Conservation (phyloP, 2,888 invertebrate species). For the Bellardia pandia region DNA sequence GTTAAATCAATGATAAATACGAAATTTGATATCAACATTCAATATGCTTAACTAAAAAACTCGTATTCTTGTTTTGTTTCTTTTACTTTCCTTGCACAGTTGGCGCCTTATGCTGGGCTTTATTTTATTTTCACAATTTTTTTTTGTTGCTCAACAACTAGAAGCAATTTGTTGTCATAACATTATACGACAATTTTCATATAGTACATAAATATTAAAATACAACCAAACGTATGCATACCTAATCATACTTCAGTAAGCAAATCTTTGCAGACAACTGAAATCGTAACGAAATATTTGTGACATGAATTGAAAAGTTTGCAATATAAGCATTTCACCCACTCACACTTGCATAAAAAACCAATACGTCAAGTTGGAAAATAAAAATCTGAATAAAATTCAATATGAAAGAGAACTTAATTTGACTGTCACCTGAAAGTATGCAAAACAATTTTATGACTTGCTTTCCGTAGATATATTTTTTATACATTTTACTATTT, state of each 20-base stretch:
- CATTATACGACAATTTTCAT: conserved; percentile 63
- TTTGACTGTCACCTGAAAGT: conserved; percentile 71
- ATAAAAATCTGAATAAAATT: conserved; percentile 9
- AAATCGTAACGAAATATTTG: conserved; percentile 38
- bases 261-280: conserved; percentile 31
- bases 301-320: conserved; percentile 56
- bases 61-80: not conserved
- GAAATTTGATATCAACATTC: conserved; percentile 45
- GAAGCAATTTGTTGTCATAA: conserved; percentile 59
- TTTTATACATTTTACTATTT: not conserved
- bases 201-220: conserved; percentile 53
- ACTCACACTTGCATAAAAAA: not conserved
- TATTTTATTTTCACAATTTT: not conserved
- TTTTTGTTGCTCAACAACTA: conserved; percentile 34
- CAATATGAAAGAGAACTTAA: conserved; percentile 43
- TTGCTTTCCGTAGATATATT: conserved; percentile 7
- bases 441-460: conserved; percentile 64
- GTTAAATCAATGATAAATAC: conserved; percentile 49
- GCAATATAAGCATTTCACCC: conserved; percentile 28
- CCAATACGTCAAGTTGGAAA: not conserved
- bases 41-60: conserved; percentile 23
- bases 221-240: conserved; percentile 25
- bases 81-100: conserved; percentile 12
- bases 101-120: conserved; percentile 47
- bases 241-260: not conserved